Conservation (phyloP, 2,888 invertebrate species). For the Drosophila macrospina region DNA sequence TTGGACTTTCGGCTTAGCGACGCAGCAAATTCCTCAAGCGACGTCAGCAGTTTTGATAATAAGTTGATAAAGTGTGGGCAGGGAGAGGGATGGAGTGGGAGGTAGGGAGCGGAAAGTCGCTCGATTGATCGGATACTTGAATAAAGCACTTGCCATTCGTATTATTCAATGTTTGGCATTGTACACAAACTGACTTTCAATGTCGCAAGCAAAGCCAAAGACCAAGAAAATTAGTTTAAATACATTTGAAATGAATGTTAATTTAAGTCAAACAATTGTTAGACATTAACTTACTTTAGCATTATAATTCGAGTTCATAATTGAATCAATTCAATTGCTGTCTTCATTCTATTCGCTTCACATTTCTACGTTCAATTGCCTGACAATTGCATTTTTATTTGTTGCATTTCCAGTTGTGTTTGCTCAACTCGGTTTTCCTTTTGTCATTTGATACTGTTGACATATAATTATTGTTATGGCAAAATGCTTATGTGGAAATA, state of each 20-base stretch:
- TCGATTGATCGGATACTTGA: constrained; percentile 47
- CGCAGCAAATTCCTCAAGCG: constrained; percentile 57
- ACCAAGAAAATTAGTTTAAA: background rate
- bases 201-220: background rate
- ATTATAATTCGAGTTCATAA: background rate
- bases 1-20: constrained; percentile 72
- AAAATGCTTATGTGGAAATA: constrained; percentile 45
- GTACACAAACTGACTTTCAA: constrained; percentile 19
- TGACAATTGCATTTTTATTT: constrained; percentile 26
- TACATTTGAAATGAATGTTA: background rate
- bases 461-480: constrained; percentile 68
- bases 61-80: constrained; percentile 38
- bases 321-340: background rate
- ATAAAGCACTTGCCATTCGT: constrained; percentile 27
- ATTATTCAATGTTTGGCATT: constrained; percentile 23
- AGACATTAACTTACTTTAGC: background rate
- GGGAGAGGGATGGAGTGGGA: too few relatives aligned
- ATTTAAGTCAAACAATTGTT: constrained; percentile 2
- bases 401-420: constrained; percentile 23
- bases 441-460: constrained; percentile 67
- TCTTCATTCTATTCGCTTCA: background rate
- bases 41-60: constrained; percentile 64
- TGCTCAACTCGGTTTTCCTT: constrained; percentile 26
- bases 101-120: constrained; percentile 15
- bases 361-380: constrained; percentile 11